Base-by-base conservation (phyloP, 2,113 vertebrate species). In the Varanus komodoensis region DNA sequence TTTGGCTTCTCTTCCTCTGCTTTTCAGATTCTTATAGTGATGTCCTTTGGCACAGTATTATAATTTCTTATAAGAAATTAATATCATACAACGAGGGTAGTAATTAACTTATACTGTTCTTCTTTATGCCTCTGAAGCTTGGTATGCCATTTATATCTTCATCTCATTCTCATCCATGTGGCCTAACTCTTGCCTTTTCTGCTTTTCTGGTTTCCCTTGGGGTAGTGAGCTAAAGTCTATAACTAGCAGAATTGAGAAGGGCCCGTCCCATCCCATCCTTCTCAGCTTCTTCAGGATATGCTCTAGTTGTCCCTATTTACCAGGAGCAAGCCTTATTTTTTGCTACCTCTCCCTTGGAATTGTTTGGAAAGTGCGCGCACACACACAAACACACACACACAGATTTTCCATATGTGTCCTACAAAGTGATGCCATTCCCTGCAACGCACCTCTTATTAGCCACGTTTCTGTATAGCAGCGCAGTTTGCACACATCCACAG, bases 41-140 rank as follows among this genome's bases (percentile, higher is more conserved):
- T 95, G 89, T 90, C 90, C 90, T 95, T 94, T 93, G 86, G 23
- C 73, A 89, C 17, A 93, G 34, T 82, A 57, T 68, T 54, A 71
- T 68, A 93, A 93, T 82, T 87, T 90, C 87, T 86, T 61, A 92
- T 73, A 87, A 87, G 77, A 93, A 44, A 95, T 92, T 93, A 94
- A 92, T 92, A 94, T 84, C 82, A 32, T 89, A 89, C 90, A 94
- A 69, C 89, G 91, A 17, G 82, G 91, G 17, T 87, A 50, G 86
- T 87, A 75, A 87, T 81, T 91, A 90, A 85, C 77, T 57, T 94
- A 64, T 94, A 89, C 92, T 93, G 89, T 91, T 0, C 0, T 29
- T 89, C 54, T 91, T 89, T 84, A 9, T 29, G 92, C 80, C 89
- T 48, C 71, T 77, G 52, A 64, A 77, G 34, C 12, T 29, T 82